Evolutionary conservation across 2,113 vertebrate genomes (phyloP), one percentile per base, ranked within the genome.

Genomic region (Spheniscus mendiculus): DNA sequence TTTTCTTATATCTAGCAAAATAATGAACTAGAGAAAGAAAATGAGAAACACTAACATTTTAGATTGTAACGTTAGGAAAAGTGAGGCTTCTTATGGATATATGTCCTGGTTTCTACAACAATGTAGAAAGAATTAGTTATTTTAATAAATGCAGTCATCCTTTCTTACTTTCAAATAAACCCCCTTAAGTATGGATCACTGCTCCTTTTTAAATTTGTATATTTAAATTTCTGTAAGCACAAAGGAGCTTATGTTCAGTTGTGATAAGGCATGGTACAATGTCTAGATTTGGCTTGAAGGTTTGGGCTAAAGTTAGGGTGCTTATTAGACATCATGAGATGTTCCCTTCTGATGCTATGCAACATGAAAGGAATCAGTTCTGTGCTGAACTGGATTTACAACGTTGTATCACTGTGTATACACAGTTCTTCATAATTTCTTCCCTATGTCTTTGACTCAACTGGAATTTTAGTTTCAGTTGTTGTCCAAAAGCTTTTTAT

Each of bases 331-430:
- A 59, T 16, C 49, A 10, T 10, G 36, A 65, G 32, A 6, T 4
- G 1, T 45, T 69, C 47, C 27, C 15, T 81, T 67, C 52, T 36
- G 10, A 15, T 49, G n/a, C 74, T 63, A 9, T 50, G 14, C 69
- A 44, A 10, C 0, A 1, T 47, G 67, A 38, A 72, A 72, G 16
- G 38, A 36, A 15, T 26, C 34, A 13, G 18, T 53, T 77, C 49
- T 69, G n/a, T n/a, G 38, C 32, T 29, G 56, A 66, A 0, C 27
- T 80, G 38, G 5, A 52, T 58, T 93, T 77, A 14, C 40, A 9
- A 0, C 0, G 2, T 49, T 56, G 2, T 53, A 27, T 70, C 40
- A 42, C 27, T 5, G 5, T 20, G 11, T 8, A 17, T 4, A 23
- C 21, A 21, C 36, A 29, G 32, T 25, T 73, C 4, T 1, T 79